phyloP scores from a whole-genome alignment of 2,888 invertebrate species.

The Tortrix viridana region DNA sequence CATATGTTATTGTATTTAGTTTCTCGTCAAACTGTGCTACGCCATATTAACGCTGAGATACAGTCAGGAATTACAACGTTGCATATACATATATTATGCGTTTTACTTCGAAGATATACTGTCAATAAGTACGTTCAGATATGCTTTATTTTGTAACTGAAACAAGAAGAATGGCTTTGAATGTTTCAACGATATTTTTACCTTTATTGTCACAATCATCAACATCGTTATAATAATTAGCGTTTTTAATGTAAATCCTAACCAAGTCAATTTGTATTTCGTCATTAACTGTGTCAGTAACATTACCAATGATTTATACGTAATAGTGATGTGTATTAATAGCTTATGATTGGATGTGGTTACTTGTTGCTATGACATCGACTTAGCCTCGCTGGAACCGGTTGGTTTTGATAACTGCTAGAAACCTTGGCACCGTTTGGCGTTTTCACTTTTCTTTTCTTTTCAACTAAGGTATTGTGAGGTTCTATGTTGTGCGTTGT shows the following conservation, averaged over 20 bases:
- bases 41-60: too few species aligned
- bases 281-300: neutral
- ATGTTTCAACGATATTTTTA: too few species aligned
- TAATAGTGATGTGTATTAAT: neutral
- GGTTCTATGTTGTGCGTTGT: neutral
- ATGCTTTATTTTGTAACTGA: too few species aligned
- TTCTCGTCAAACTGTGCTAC: too few species aligned
- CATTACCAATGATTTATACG: neutral
- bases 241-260: too few species aligned
- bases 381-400: constrained; percentile 32
- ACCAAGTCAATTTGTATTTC: neutral
- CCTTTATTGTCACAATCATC: too few species aligned
- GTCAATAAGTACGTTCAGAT: too few species aligned
- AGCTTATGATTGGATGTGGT: constrained; percentile 8
- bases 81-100: too few species aligned
- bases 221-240: too few species aligned
- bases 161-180: too few species aligned
- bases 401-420: constrained; percentile 49
- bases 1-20: neutral
- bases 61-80: too few species aligned
- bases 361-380: constrained; percentile 1
- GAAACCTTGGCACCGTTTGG: constrained; percentile 50
- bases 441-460: constrained; percentile 39
- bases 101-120: too few species aligned
- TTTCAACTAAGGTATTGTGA: neutral